phyloP scores from a whole-genome alignment of 2,888 invertebrate species.

The Drosophila pseudotakahashii region DNA sequence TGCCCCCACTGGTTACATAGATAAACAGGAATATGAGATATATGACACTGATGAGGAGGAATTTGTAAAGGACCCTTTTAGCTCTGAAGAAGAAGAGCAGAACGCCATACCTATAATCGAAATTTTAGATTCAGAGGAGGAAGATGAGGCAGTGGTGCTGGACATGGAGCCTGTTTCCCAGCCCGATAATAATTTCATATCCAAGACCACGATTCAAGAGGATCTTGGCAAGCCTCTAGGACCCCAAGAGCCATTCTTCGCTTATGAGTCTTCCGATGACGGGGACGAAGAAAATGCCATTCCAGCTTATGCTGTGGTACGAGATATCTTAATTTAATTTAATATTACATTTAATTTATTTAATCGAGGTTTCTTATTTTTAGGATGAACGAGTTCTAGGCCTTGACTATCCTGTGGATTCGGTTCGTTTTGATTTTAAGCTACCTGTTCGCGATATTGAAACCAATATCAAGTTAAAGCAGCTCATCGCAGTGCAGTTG shows the following conservation, averaged over 20 bases:
- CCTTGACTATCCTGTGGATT: conserved; percentile 73
- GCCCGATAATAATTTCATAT: too few relatives aligned
- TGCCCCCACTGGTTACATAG: neutral
- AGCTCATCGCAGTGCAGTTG: conserved; percentile 49
- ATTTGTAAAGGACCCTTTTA: neutral
- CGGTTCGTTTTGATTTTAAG: conserved; percentile 60
- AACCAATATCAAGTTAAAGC: conserved; percentile 12
- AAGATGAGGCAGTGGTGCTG: conserved; percentile 6
- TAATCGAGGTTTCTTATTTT: neutral
- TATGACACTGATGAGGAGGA: neutral
- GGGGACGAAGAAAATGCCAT: conserved; percentile 72
- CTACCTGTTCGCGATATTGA: conserved; percentile 49
- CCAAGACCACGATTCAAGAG: neutral
- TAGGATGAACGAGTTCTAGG: conserved; percentile 73
- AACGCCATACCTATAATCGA: neutral
- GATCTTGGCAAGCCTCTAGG: neutral
- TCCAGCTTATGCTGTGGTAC: conserved; percentile 78
- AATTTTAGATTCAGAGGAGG: neutral
- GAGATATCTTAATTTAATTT: neutral
- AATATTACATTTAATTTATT: neutral
- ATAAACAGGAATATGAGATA: neutral
- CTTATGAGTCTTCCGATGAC: conserved; percentile 53
- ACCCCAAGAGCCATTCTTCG: neutral
- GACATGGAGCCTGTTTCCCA: neutral
- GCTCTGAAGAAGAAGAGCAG: neutral